Evolutionary conservation across 2,113 vertebrate species (phyloP), one percentile per base, ranked within the genome.

Genomic region (Oreochromis tanganicae): DNA sequence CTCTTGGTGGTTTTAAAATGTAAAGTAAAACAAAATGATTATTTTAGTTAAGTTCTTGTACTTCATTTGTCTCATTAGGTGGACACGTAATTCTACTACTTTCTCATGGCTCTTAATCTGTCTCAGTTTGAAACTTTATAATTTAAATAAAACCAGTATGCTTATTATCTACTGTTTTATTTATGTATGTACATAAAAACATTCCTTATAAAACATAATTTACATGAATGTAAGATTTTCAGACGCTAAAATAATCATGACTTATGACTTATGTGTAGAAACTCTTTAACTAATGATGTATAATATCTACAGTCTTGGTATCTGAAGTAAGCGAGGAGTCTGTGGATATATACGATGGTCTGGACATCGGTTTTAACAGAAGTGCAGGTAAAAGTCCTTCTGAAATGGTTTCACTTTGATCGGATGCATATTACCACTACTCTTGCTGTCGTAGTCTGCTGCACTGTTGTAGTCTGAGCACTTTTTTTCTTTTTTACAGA

Each of bases 261-360:
- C n/a, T 68, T 41, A 68, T 41, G n/a, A 43, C 66, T 43, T 43
- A 5, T 27, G 8, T 27, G 13, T 46, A 46, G n/a, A 16, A 46
- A 21, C 36, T 68, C 10, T 41, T 2, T 41, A 71, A 43, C 36
- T 71, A 43, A 21, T 73, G 21, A 27, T 27, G 2, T 87, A 8
- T 48, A 5, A 13, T 63, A 5, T 86, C 56, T 36, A 73, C 92
- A 94, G 95, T 68, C 16, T 41, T 83, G 14, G 71, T 57, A 5
- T 36, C 73, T 48, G 84, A 54, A 89, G 93, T 87, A 88, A 97
- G 97, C 90, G 97, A 99, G 93, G 97, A 97, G 81, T 99, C 98
- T 5, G 94, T 99, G 95, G 98, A 99, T 94, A 98, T 99, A 92
- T 99, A 99, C 6, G 98, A 97, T 89, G 98, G 96, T n/a, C 95